Conservation (phyloP, 2,888 invertebrate genomes). For the Paralinhomoeus sp. region DNA sequence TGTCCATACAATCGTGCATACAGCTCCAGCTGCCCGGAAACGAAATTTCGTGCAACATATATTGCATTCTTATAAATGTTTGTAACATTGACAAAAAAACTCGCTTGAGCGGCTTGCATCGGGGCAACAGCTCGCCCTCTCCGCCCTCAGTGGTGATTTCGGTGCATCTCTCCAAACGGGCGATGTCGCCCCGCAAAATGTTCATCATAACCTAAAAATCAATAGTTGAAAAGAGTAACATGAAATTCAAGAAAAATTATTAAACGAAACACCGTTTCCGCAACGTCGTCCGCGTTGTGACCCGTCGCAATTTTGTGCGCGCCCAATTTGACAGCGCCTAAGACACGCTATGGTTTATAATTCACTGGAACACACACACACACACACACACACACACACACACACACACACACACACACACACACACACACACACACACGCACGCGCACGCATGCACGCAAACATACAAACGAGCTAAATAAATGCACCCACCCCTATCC, state of each 20-base stretch:
- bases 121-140: conserved; percentile 2
- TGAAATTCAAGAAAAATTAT: background rate
- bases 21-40: background rate
- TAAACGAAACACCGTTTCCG: conserved; percentile 50
- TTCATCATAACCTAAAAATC: conserved; percentile 15
- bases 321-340: conserved; percentile 58
- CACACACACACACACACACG: no score
- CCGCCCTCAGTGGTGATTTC: conserved; percentile 36
- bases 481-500: conserved; percentile 43
- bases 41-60: background rate
- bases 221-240: background rate
- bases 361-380: no score
- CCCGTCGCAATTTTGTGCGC: conserved; percentile 84
- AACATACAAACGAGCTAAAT: background rate
- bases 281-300: conserved; percentile 53
- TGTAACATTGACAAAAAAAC: no score
- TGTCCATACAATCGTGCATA: background rate
- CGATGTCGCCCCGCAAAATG: conserved; percentile 76
- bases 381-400: conserved; percentile 76
- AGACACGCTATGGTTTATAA: no score
- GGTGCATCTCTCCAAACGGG: conserved; percentile 70
- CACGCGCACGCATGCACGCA: no score
- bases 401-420: background rate
- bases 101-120: no score
- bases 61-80: no score